Evolutionary conservation across 1,140 invertebrate species (phyloP).

Genomic region (Procambarus virginalis): DNA sequence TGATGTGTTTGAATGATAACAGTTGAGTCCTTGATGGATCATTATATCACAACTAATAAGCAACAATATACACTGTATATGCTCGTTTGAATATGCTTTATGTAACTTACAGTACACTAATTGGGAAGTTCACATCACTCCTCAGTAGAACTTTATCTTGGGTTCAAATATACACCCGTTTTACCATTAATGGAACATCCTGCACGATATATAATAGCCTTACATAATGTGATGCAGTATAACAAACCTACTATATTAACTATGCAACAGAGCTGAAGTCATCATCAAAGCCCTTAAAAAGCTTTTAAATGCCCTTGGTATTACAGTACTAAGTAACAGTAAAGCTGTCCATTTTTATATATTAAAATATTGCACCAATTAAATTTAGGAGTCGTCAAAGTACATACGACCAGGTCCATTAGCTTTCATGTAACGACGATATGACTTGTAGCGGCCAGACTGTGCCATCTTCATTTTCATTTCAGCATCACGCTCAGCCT

Average conservation of each 20-base stretch:
- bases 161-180: not conserved
- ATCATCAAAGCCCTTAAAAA: not conserved
- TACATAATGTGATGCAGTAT: not conserved
- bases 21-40: not conserved
- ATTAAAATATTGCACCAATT: not conserved
- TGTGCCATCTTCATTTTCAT: constrained; percentile 86
- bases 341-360: not conserved
- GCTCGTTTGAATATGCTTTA: not conserved
- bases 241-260: not conserved
- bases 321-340: not conserved
- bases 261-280: not conserved
- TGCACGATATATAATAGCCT: not conserved
- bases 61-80: not conserved
- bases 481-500: constrained; percentile 86
- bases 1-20: not conserved
- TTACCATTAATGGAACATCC: not conserved
- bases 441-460: constrained; percentile 85
- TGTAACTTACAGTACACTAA: not conserved
- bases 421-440: constrained; percentile 86
- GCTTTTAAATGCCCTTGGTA: not conserved
- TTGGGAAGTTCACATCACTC: not conserved
- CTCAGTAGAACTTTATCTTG: not conserved
- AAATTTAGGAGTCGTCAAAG: constrained; percentile 81
- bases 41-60: not conserved
- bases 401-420: constrained; percentile 85